These are phyloP conservation scores for Trogon surrucura DNA, from an alignment of 2,113 vertebrate species.

Conservation along the genomic window DNA sequence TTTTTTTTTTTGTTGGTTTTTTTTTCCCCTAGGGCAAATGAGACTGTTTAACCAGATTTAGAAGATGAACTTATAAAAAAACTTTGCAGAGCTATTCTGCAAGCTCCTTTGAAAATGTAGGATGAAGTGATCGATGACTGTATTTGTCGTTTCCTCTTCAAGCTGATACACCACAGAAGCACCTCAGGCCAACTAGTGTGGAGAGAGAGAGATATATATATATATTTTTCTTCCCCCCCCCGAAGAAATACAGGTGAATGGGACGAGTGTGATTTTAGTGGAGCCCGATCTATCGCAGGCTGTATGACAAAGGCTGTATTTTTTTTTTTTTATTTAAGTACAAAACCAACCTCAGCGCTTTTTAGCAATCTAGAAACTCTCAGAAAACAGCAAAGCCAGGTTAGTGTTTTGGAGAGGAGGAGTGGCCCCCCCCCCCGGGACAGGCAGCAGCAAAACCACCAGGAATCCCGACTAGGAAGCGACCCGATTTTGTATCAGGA, in stretches of 20 bases:
- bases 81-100: neutral
- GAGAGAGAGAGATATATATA: too few relatives aligned
- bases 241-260: neutral
- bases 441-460: neutral
- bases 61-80: neutral
- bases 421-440: neutral
- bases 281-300: neutral
- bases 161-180: neutral
- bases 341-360: neutral
- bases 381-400: neutral
- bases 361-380: neutral
- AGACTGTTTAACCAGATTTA: constrained; percentile 15
- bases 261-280: neutral
- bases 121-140: neutral
- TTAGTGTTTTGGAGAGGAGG: neutral
- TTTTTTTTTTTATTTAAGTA: constrained; percentile 1
- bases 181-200: neutral
- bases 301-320: neutral
- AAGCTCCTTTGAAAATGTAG: neutral
- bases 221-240: neutral
- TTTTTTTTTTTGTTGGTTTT: neutral
- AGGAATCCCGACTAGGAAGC: neutral
- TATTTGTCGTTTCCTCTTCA: neutral
- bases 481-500: neutral
- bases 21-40: neutral